Evolutionary conservation across 2,113 vertebrate genomes (phyloP), one percentile per base, ranked within the genome.

Genomic region (Xiphophorus couchianus): DNA sequence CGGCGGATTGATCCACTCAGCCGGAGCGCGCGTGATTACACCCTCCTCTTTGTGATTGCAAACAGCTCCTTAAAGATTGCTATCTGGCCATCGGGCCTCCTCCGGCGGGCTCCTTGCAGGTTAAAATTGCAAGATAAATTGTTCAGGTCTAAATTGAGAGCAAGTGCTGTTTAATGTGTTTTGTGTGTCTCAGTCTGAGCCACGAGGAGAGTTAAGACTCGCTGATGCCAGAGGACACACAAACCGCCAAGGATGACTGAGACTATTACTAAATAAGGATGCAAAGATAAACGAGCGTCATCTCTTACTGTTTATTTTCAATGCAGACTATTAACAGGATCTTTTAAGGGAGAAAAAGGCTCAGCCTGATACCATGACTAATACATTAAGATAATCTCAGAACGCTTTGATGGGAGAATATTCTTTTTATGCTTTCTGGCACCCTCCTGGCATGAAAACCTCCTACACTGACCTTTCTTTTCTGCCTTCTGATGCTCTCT

Each of bases 11-110:
- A 95, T 93, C 88, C 66, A 77, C 84, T 81, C 90, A 90, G 85
- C 84, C 80, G n/a, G 86, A 82, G 80, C 64, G 54, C 66, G 79
- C 77, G 85, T 94, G 91, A 94, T 94, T 92, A 92, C 92, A 92
- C 89, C 65, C 75, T 74, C 71, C 78, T 92, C 90, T 93, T 91
- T 91, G 89, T 92, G 92, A 93, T 93, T 93, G 90, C 88, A 92
- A 93, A 93, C 91, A 91, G 89, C 92, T 86, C 77, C 86, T 91
- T 88, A 88, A 87, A 90, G 91, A 92, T 94, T 66, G 61, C 83
- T 85, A 83, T 93, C 84, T 83, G 78, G 75, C 81, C 76, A 78
- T 77, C 76, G 70, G 42, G 62, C 76, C 81, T 73, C 63, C 84
- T 74, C 61, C 11, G 15, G 60, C 54, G 48, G 73, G 66, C 84